These are phyloP conservation scores for Myotis vivesi DNA, from an alignment of 2,797 vertebrate genomes.

Conservation along the genomic window DNA sequence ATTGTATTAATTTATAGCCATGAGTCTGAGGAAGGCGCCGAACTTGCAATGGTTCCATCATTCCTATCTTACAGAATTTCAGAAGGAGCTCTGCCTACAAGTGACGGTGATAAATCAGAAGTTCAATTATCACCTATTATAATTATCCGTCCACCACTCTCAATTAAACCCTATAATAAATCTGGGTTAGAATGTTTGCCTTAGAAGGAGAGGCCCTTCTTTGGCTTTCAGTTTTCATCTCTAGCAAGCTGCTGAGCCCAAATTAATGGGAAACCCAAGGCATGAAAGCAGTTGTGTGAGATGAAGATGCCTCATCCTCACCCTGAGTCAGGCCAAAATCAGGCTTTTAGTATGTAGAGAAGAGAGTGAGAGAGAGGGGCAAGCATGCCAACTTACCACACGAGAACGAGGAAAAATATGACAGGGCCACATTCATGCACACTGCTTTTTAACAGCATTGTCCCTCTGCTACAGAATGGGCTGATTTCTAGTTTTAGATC, in stretches of 20 bases:
- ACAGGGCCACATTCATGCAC: accelerated
- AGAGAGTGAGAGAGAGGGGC: neutral
- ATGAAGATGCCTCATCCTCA: neutral
- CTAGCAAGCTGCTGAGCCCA: neutral
- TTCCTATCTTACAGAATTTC: neutral
- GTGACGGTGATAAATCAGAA: neutral
- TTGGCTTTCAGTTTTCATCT: neutral
- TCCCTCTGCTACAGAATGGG: neutral
- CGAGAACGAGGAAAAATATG: neutral
- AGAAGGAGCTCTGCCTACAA: neutral
- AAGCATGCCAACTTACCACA: neutral
- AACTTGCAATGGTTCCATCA: neutral
- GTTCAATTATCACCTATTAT: neutral
- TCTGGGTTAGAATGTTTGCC: neutral
- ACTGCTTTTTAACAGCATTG: too few relatives aligned
- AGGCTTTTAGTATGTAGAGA: neutral
- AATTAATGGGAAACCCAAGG: neutral
- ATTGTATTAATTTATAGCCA: neutral
- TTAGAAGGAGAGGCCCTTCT: neutral
- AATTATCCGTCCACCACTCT: neutral
- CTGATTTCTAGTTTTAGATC: neutral
- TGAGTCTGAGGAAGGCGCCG: neutral
- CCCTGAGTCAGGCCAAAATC: neutral
- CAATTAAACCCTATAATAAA: neutral
- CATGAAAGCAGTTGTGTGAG: neutral